These are phyloP conservation scores for Thamnophis elegans DNA, from an alignment of 2,797 vertebrate genomes.

Conservation along the genomic window DNA sequence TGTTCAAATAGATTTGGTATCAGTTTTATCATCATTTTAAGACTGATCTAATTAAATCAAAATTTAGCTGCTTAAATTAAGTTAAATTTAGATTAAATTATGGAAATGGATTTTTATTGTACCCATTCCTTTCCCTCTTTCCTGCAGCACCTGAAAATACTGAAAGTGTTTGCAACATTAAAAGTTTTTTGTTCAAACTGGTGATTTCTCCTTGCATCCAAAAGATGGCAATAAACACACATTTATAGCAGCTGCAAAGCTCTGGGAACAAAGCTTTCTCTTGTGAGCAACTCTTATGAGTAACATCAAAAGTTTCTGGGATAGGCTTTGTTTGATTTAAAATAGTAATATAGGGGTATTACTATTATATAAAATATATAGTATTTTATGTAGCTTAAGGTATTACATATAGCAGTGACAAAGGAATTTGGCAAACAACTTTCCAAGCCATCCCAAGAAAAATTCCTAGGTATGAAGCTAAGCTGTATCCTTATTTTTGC, in stretches of 20 bases:
- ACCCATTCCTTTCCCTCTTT: neutral
- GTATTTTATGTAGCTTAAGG: neutral
- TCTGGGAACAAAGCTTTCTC: neutral
- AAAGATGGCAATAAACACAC: slow-evolving; percentile 29
- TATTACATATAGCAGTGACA: neutral
- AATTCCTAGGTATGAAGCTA: neutral
- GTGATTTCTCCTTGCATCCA: slow-evolving; percentile 9
- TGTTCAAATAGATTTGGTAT: neutral
- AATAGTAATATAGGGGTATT: neutral
- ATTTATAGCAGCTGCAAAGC: neutral
- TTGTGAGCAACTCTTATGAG: neutral
- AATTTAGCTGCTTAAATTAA: neutral
- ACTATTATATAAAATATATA: neutral
- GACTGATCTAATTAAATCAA: neutral
- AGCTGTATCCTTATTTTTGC: neutral
- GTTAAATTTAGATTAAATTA: neutral
- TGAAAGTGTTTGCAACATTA: neutral
- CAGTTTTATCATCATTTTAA: neutral
- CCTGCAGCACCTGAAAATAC: neutral
- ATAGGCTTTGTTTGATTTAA: neutral
- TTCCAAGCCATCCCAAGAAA: neutral
- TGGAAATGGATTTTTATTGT: neutral
- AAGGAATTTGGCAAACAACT: neutral
- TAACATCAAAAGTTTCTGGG: neutral
- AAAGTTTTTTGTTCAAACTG: neutral